Conservation (phyloP, 2,888 invertebrate species). For the Philhelius pedissequus region DNA sequence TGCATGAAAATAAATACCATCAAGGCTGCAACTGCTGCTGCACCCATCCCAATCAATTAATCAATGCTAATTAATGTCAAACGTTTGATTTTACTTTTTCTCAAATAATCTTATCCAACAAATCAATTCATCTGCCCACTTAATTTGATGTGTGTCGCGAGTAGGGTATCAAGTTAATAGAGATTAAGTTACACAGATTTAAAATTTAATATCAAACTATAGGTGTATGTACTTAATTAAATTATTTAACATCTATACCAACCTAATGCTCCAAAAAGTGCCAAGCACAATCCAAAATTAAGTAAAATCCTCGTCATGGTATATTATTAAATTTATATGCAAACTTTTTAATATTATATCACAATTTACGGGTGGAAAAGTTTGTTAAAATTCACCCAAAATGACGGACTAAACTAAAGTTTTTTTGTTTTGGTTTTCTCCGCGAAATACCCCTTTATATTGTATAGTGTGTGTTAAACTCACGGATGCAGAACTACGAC, state of each 20-base stretch:
- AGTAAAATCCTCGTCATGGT: conserved; percentile 51
- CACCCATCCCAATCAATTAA: conserved; percentile 17
- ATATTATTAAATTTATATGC: not conserved
- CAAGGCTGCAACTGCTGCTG: not conserved
- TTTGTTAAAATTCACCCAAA: conserved; percentile 51
- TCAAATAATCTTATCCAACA: not conserved
- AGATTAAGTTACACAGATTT: not conserved
- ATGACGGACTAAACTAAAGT: conserved; percentile 45
- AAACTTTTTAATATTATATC: conserved; percentile 36
- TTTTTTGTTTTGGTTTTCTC: not conserved
- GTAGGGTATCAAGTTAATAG: not conserved
- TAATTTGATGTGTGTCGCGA: not conserved
- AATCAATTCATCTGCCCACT: conserved; percentile 2
- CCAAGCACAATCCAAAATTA: conserved; percentile 57
- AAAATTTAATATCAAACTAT: not conserved
- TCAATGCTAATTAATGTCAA: conserved; percentile 19
- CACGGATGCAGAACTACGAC: conserved; percentile 60
- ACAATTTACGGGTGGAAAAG: conserved; percentile 31
- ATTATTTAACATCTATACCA: conserved; percentile 53
- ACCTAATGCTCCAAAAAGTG: conserved; percentile 59
- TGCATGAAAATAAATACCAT: not conserved
- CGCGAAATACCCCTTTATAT: conserved; percentile 28
- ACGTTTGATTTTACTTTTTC: conserved; percentile 6
- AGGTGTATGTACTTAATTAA: conserved; percentile 16
- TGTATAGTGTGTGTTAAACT: conserved; percentile 51